Percentiles rank a stretch among this genome's conserved stretches.
These are phyloP conservation scores for Sarcophaga bullata DNA, from an alignment of 1,140 invertebrate genomes.

Conservation along the genomic window DNA sequence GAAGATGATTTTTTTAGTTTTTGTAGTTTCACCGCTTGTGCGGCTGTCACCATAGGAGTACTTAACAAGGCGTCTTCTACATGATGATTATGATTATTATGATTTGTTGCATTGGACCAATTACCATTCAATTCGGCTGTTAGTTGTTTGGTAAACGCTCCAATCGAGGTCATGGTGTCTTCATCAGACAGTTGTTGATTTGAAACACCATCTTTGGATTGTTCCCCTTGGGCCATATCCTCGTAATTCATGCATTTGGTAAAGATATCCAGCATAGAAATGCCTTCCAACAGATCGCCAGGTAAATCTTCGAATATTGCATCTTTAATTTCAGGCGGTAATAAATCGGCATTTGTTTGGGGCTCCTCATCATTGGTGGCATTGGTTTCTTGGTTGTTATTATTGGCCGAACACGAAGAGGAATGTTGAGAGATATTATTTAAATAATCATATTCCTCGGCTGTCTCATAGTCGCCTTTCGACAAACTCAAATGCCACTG, in stretches of 20 bases:
- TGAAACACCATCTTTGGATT: constrained; percentile 58
- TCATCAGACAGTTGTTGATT: constrained; percentile 63
- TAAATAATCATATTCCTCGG: constrained; percentile 51
- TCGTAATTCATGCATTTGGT: constrained; percentile 74
- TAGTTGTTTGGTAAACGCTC: constrained; percentile 51
- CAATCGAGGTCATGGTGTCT: constrained; percentile 61
- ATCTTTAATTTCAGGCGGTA: constrained; percentile 84
- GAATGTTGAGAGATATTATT: constrained; percentile 50
- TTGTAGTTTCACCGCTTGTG: constrained; percentile 72
- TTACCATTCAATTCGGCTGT: constrained; percentile 50
- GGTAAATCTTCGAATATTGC: constrained; percentile 85
- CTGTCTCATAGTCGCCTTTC: constrained; percentile 61
- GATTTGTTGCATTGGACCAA: constrained; percentile 65
- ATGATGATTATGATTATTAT: constrained; percentile 64
- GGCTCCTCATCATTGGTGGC: constrained; percentile 71
- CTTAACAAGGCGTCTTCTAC: constrained; percentile 73
- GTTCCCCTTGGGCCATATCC: constrained; percentile 68
- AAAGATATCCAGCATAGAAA: constrained; percentile 83
- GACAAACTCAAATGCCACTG: constrained; percentile 71
- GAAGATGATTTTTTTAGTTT: constrained; percentile 64
- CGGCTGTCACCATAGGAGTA: constrained; percentile 66
- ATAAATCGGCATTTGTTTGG: constrained; percentile 78
- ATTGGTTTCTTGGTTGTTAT: constrained; percentile 50
- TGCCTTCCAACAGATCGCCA: constrained; percentile 81
- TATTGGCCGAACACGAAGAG: constrained; percentile 52